These are phyloP conservation scores for Meda fulgida DNA, from an alignment of 2,797 vertebrate genomes.

Conservation along the genomic window DNA sequence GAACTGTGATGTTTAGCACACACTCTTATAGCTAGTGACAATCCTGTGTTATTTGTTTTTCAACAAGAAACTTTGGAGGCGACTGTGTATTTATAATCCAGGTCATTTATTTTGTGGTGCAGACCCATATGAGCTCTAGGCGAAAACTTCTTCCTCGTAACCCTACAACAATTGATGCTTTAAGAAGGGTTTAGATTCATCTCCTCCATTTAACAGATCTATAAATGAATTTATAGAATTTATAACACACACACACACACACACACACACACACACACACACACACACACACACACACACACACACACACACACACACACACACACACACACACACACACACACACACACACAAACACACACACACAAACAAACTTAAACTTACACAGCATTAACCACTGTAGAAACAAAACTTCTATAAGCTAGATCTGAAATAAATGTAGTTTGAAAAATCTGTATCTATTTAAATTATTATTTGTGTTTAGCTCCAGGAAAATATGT, in stretches of 20 bases:
- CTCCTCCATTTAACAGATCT: background rate
- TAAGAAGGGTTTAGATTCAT: background rate
- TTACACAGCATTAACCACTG: background rate
- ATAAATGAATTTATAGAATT: too few relatives aligned
- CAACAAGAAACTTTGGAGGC: background rate
- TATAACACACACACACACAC: too few relatives aligned
- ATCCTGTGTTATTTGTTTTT: conserved; percentile 4
- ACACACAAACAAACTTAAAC: background rate
- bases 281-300: too few relatives aligned
- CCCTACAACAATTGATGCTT: background rate
- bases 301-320: background rate
- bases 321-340: too few relatives aligned
- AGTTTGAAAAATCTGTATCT: background rate
- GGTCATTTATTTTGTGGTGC: conserved; percentile 16
- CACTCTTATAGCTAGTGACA: conserved; percentile 9
- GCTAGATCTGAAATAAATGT: background rate
- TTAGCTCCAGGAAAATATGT: conserved; percentile 11
- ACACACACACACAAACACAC: too few relatives aligned
- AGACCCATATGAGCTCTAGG: background rate
- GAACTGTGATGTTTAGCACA: conserved; percentile 1
- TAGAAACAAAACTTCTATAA: background rate
- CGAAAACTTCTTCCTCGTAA: background rate
- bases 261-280: too few relatives aligned
- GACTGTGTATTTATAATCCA: background rate
- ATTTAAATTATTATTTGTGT: background rate